Evolutionary conservation across 2,113 vertebrate species (phyloP), one percentile per base, ranked within the genome.

Genomic region (Nesoenas mayeri): DNA sequence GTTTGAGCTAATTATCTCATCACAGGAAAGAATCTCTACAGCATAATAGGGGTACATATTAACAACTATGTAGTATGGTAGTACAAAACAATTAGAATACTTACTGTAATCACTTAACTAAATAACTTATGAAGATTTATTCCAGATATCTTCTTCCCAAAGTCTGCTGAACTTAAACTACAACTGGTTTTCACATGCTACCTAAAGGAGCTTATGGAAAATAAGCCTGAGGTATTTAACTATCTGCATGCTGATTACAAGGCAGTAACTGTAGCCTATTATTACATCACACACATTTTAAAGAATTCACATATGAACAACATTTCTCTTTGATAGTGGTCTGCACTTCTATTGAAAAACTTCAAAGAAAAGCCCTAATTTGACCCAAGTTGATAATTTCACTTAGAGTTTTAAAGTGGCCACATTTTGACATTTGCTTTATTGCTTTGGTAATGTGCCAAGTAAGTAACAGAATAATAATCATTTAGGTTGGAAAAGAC

Each of bases 41-140:
- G 18, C 2, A 3, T 31, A 18, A 47, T 25, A 53, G 56, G 6
- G 2, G 24, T 6, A 56, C 1, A 1, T 17, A 48, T 34, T 47
- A 16, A 77, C 12, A 61, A 15, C 15, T 36, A 5, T 11, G 9
- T 31, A 28, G 3, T 38, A 2, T 5, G 60, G 29, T 7, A 50
- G 9, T 15, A 38, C 10, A 54, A 66, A 80, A 18, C 8, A 48
- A 26, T 1, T 34, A 9, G 6, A 78, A 64, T 14, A 56, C 4
- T 44, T 61, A 22, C 4, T 6, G 7, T 34, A 13, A 9, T 56
- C 12, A 0, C 9, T 20, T 54, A 54, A 24, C 15, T 51, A 87
- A 84, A 66, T 26, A 38, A 54, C 3, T 1, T 72, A 19, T 19
- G 10, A 78, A 71, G 10, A 73, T 31, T 93, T 81, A 36, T 32